Base-by-base conservation (phyloP, 2,113 vertebrate genomes). In the Pithys albifrons region DNA sequence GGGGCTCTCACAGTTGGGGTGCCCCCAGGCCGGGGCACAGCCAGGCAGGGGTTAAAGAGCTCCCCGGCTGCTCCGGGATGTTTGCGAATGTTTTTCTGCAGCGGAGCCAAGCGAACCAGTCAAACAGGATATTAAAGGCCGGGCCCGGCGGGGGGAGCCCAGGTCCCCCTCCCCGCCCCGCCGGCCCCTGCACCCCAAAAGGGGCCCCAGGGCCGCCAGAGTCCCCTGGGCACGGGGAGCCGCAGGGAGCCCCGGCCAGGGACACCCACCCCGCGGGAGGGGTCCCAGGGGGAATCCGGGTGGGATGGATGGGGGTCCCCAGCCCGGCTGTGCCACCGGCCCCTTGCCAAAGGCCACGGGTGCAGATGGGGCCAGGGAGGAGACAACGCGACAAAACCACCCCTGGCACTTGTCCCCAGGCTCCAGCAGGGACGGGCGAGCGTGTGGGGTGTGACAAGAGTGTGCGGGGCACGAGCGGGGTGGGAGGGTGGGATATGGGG, bases 71-170 rank as follows among this genome's bases (percentile, higher is more conserved):
- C 92, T 95, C 76, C 86, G 92, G 96, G 96, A 93, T 96, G 96
- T 97, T 96, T 97, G 96, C 46, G 33, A 94, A 96, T 95, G 94
- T 95, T 97, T 96, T 93, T 93, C 92, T 93, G 93, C 94, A 92
- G 80, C 67, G 0, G 85, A 95, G 94, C 94, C 96, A 95, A 97
- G 91, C 29, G 77, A 97, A 97, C 96, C 96, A 96, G 96, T 97
- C 93, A 91, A 93, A 96, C 96, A 95, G 96, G 96, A 97, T 97
- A 95, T 95, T 89, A 95, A 95, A 95, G 95, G 95, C 94, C 48
- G 29, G 89, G 94, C 95, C 93, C 75, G 66, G 84, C 78, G 35
- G 93, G 94, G 94, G 89, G 84, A 90, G 58, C 70, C 86, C 23
- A 29, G 31, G 19, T 69, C 57, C 57, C 65, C 84, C 48, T 37